Conservation (phyloP, 2,888 invertebrate genomes). For the Dasypolia templi region DNA sequence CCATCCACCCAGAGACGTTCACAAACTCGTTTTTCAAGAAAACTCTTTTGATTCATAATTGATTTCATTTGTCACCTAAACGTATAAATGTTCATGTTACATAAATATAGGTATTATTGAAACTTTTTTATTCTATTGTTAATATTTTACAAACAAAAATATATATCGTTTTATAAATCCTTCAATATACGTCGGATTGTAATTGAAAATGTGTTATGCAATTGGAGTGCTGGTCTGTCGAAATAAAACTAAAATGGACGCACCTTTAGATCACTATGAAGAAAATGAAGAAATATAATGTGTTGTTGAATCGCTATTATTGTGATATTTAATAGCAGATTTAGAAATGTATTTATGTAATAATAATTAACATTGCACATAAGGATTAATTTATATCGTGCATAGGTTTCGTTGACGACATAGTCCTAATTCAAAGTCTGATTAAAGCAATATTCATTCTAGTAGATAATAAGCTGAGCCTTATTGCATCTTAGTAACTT, state of each 20-base stretch:
- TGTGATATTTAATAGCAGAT: not conserved
- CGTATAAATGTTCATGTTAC: not conserved
- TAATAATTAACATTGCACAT: not conserved
- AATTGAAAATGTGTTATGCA: too few relatives aligned
- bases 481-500: not conserved
- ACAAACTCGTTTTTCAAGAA: not conserved
- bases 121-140: not conserved
- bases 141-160: not conserved
- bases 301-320: too few relatives aligned
- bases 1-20: slow-evolving; percentile 45
- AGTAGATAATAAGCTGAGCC: not conserved
- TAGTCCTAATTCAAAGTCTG: not conserved
- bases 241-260: not conserved
- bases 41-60: not conserved
- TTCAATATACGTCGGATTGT: too few relatives aligned
- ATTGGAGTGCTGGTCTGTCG: too few relatives aligned
- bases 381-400: not conserved
- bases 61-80: not conserved
- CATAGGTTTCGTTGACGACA: not conserved
- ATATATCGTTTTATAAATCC: not conserved
- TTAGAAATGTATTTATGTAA: not conserved
- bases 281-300: too few relatives aligned
- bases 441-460: not conserved
- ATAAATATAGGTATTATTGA: not conserved
- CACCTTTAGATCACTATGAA: not conserved